These are phyloP conservation scores for Tragelaphus imberbis DNA, from an alignment of 2,113 vertebrate genomes.

Conservation along the genomic window DNA sequence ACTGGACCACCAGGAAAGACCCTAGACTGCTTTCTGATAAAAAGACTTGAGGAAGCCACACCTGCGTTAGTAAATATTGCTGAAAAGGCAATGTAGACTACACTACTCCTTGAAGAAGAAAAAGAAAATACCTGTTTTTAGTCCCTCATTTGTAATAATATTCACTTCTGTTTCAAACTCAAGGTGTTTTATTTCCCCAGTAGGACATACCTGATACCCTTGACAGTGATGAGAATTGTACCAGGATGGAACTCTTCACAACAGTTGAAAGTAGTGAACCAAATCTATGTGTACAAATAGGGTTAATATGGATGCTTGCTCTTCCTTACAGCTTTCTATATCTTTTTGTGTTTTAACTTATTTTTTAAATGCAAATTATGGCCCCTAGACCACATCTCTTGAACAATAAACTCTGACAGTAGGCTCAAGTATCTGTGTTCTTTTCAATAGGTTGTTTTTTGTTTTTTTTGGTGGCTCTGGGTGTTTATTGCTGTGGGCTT, in stretches of 20 bases:
- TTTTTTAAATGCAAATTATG: background rate
- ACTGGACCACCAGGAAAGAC: background rate
- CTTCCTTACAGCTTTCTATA: background rate
- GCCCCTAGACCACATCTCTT: background rate
- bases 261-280: background rate
- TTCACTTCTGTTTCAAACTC: background rate
- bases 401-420: background rate
- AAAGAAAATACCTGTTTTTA: background rate
- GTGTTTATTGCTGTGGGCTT: background rate
- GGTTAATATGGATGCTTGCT: background rate
- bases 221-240: rapidly evolving
- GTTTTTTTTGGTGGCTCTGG: background rate
- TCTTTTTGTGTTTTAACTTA: background rate
- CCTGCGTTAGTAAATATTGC: background rate
- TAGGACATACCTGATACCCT: background rate
- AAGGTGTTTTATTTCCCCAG: background rate
- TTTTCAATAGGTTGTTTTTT: background rate
- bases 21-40: background rate
- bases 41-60: background rate
- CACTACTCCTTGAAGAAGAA: background rate
- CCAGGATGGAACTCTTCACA: background rate
- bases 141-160: background rate
- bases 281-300: background rate
- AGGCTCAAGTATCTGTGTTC: background rate
- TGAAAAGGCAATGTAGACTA: background rate